These are phyloP conservation scores for Epinephelus fuscoguttatus DNA, from an alignment of 2,113 vertebrate species.

Conservation along the genomic window DNA sequence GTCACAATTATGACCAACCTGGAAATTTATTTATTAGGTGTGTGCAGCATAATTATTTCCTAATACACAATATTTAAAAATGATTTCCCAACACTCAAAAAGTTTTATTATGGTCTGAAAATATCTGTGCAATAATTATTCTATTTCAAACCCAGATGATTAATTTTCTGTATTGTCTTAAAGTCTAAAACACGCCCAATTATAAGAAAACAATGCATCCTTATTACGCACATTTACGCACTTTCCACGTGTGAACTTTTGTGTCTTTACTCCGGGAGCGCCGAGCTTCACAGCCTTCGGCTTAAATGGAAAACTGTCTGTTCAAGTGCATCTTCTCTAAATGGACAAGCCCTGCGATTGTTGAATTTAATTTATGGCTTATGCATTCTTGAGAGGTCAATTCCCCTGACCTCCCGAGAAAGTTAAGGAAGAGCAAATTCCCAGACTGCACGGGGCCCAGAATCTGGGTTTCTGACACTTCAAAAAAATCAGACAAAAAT, in stretches of 20 bases:
- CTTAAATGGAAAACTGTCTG: slow-evolving; percentile 89
- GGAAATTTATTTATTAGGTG: neutral
- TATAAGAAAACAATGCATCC: slow-evolving; percentile 22
- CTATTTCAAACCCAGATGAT: neutral
- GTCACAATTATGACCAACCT: slow-evolving; percentile 5
- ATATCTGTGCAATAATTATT: neutral
- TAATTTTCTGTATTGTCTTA: slow-evolving; percentile 10
- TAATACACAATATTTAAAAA: neutral
- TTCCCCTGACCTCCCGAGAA: slow-evolving; percentile 93
- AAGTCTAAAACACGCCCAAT: slow-evolving; percentile 5
- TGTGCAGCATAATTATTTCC: neutral
- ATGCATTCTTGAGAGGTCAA: slow-evolving; percentile 97
- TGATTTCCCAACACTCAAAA: neutral
- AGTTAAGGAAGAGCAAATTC: slow-evolving; percentile 87
- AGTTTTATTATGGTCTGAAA: slow-evolving; percentile 10
- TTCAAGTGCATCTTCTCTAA: slow-evolving; percentile 92
- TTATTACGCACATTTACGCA: slow-evolving; percentile 40
- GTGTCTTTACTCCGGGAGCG: slow-evolving; percentile 14
- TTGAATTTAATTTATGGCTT: slow-evolving; percentile 97
- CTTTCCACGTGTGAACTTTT: slow-evolving; percentile 75
- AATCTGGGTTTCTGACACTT: slow-evolving; percentile 2
- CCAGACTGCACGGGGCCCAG: slow-evolving; percentile 67
- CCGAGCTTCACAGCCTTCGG: slow-evolving; percentile 62
- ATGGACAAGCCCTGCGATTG: slow-evolving; percentile 90
- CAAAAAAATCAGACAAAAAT: neutral